These are phyloP conservation scores for Acronicta alni DNA, from an alignment of 2,888 invertebrate genomes.

Conservation along the genomic window DNA sequence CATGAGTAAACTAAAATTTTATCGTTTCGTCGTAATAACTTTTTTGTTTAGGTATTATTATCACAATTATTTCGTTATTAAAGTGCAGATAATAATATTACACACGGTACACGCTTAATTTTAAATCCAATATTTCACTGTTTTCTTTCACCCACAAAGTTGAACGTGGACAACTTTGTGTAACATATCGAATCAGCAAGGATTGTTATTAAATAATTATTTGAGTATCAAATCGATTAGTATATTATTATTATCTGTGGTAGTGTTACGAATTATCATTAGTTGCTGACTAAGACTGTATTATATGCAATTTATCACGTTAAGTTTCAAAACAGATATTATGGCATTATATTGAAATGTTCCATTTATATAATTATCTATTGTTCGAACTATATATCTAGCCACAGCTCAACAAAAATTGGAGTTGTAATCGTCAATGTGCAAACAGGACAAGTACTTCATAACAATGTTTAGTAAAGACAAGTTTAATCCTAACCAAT, in stretches of 20 bases:
- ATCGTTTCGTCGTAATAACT: not conserved
- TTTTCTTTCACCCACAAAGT: conserved; percentile 22
- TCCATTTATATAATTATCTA: too few relatives aligned
- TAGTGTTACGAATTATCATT: not conserved
- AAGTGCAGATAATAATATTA: conserved; percentile 26
- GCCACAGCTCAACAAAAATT: conserved; percentile 3
- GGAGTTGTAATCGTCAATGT: conserved; percentile 12
- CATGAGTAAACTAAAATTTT: conserved; percentile 1
- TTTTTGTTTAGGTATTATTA: conserved; percentile 7
- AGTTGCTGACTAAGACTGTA: conserved; percentile 36
- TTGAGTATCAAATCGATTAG: too few relatives aligned
- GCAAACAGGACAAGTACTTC: conserved; percentile 2
- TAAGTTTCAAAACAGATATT: conserved; percentile 44
- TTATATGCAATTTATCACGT: conserved; percentile 47
- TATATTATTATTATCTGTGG: not conserved
- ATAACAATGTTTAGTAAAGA: conserved; percentile 31
- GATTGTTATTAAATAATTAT: too few relatives aligned
- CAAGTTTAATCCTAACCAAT: conserved; percentile 33
- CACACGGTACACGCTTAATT: conserved; percentile 32
- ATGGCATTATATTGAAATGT: too few relatives aligned
- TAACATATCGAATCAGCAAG: too few relatives aligned
- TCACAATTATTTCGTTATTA: conserved; percentile 8
- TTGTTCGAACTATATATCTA: not conserved
- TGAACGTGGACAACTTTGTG: too few relatives aligned
- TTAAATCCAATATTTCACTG: conserved; percentile 42